phyloP scores from a whole-genome alignment of 2,888 invertebrate species.

The Caenorhabditis parvicauda region DNA sequence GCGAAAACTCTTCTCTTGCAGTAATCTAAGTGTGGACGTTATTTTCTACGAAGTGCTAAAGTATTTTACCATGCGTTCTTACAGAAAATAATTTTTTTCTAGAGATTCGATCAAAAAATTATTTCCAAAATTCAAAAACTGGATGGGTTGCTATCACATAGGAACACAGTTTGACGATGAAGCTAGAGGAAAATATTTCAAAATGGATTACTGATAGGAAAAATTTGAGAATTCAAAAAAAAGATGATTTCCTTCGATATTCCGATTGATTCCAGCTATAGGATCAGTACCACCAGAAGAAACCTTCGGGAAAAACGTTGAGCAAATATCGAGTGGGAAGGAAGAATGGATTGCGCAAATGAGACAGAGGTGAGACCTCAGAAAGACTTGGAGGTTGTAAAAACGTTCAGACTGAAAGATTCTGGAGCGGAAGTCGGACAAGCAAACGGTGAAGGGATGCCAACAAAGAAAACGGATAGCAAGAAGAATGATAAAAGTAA shows the following conservation, averaged over 20 bases:
- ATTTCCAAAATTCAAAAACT: too few species aligned
- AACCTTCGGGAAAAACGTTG: slow-evolving; percentile 50
- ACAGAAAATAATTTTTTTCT: too few species aligned
- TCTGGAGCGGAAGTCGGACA: slow-evolving; percentile 23
- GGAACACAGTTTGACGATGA: neutral
- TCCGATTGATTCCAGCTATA: slow-evolving; percentile 40
- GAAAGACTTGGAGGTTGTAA: too few species aligned
- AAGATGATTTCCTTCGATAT: too few species aligned
- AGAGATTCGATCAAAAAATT: too few species aligned
- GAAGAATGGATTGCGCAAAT: slow-evolving; percentile 60
- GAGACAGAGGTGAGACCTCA: too few species aligned
- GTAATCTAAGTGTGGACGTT: too few species aligned
- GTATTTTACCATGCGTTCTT: too few species aligned
- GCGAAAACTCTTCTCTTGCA: too few species aligned
- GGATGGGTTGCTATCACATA: neutral
- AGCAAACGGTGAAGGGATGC: slow-evolving; percentile 11
- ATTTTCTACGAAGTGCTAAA: too few species aligned
- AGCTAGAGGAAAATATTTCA: neutral
- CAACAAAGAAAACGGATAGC: slow-evolving; percentile 1
- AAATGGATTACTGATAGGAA: neutral
- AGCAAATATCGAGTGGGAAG: slow-evolving; percentile 55
- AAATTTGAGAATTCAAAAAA: neutral
- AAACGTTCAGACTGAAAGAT: slow-evolving; percentile 21
- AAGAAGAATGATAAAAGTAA: slow-evolving; percentile 21
- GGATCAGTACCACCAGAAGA: slow-evolving; percentile 38